phyloP scores from a whole-genome alignment of 2,888 invertebrate species.

The Coleophora flavipennella region DNA sequence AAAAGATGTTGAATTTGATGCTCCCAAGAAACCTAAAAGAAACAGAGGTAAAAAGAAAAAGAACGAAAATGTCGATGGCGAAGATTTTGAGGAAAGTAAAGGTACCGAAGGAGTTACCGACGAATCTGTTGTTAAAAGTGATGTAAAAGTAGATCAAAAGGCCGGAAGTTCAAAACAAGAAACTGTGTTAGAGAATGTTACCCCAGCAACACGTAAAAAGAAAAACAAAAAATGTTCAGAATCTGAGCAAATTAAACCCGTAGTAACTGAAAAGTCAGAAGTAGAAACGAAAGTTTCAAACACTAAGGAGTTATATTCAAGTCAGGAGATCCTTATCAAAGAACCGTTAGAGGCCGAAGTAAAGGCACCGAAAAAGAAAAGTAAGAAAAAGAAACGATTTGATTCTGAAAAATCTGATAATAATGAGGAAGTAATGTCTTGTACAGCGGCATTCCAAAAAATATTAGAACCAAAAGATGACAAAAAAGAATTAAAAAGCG shows the following conservation, averaged over 20 bases:
- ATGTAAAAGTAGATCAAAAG: slow-evolving; percentile 7
- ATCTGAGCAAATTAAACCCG: not conserved
- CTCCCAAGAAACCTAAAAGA: slow-evolving; percentile 62
- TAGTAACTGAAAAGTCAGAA: too few relatives aligned
- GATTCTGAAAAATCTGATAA: slow-evolving; percentile 53
- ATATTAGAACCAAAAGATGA: slow-evolving; percentile 27
- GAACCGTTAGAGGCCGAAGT: slow-evolving; percentile 15
- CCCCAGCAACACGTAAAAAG: slow-evolving; percentile 47
- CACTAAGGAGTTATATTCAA: too few relatives aligned
- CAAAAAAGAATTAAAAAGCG: slow-evolving; percentile 10
- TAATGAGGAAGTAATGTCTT: slow-evolving; percentile 33
- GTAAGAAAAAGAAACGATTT: slow-evolving; percentile 51
- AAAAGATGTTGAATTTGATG: slow-evolving; percentile 22
- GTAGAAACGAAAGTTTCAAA: too few relatives aligned
- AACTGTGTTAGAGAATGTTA: slow-evolving; percentile 13
- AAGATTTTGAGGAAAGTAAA: slow-evolving; percentile 18
- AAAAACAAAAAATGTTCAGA: slow-evolving; percentile 41
- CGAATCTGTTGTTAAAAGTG: not conserved
- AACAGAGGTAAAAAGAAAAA: slow-evolving; percentile 60
- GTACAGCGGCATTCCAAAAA: slow-evolving; percentile 43
- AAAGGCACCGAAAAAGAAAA: slow-evolving; percentile 43
- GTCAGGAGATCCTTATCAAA: too few relatives aligned
- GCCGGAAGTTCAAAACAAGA: slow-evolving; percentile 7
- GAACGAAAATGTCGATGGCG: slow-evolving; percentile 23
- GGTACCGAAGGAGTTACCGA: not conserved